A percentile compares a stretch with the other conserved stretches of the same genome.
These are phyloP conservation scores for Fopius arisanus DNA, from an alignment of 1,140 invertebrate species.

Conservation along the genomic window DNA sequence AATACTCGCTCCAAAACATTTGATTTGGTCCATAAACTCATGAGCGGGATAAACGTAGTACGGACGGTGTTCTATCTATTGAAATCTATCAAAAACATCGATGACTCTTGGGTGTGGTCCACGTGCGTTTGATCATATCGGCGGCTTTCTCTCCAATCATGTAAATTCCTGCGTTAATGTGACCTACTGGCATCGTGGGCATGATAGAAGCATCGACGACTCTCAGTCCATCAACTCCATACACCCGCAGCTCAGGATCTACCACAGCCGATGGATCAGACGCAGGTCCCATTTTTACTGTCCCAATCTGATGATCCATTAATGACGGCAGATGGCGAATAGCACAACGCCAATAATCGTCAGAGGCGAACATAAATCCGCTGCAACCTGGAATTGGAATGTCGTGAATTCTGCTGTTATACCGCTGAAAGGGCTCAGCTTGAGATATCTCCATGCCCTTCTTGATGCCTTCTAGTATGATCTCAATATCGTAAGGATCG, in stretches of 20 bases:
- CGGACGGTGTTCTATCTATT: too few relatives aligned
- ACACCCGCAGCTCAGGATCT: conserved; percentile 80
- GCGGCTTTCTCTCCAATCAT: conserved; percentile 89
- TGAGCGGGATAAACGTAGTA: too few relatives aligned
- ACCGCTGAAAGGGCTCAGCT: conserved; percentile 81
- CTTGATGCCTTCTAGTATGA: conserved; percentile 83
- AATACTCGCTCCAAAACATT: too few relatives aligned
- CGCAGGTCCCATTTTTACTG: conserved; percentile 84
- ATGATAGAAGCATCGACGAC: conserved; percentile 91
- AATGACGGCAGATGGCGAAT: conserved; percentile 86
- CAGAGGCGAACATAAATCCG: conserved; percentile 74
- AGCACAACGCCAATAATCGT: conserved; percentile 86
- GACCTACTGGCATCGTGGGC: conserved; percentile 82
- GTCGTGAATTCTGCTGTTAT: conserved; percentile 77
- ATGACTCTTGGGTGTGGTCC: conserved; percentile 53
- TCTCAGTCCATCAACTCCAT: conserved; percentile 78
- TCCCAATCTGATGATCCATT: conserved; percentile 84
- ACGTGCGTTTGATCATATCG: conserved; percentile 82
- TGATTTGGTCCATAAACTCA: too few relatives aligned
- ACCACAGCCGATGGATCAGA: conserved; percentile 82
- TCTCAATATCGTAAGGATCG: conserved; percentile 77
- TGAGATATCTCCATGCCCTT: conserved; percentile 76
- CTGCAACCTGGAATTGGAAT: conserved; percentile 81
- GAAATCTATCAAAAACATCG: not conserved
- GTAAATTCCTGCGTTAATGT: conserved; percentile 85